These are phyloP conservation scores for Ophioderma brevispina DNA, from an alignment of 35 echinoderm and acorn worm genomes.

Conservation along the genomic window DNA sequence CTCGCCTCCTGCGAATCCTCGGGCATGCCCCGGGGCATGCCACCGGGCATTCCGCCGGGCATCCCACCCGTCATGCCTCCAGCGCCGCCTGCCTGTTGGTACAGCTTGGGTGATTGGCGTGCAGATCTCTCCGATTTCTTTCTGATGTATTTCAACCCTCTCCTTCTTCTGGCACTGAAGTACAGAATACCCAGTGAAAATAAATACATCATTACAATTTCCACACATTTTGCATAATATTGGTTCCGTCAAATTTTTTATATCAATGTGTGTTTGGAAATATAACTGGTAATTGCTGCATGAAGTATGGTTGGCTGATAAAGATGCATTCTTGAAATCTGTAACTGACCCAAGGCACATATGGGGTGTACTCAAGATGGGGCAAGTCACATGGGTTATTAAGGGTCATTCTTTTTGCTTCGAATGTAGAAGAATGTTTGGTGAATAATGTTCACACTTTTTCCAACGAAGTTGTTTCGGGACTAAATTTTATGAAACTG, in stretches of 20 bases:
- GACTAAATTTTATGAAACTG: too few species aligned
- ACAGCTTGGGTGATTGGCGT: constrained; percentile 57
- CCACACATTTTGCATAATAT: background rate
- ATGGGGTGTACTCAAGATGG: too few species aligned
- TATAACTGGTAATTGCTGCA: too few species aligned
- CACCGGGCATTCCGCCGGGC: constrained; percentile 11
- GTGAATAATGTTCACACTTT: too few species aligned
- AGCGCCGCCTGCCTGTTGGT: constrained; percentile 55
- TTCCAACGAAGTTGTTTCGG: too few species aligned
- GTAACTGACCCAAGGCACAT: too few species aligned
- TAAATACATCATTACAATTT: background rate
- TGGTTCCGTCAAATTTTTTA: background rate
- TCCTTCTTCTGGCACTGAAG: constrained; percentile 51
- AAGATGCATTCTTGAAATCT: background rate
- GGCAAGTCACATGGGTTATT: too few species aligned
- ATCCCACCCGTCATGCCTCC: constrained; percentile 39
- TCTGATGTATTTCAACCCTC: constrained; percentile 55
- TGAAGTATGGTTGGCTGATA: background rate
- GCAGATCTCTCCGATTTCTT: constrained; percentile 55
- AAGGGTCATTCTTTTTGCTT: too few species aligned
- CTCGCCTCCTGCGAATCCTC: constrained; percentile 25
- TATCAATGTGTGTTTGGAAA: background rate
- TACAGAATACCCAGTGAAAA: background rate
- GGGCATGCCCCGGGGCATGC: constrained; percentile 43
- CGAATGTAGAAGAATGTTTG: too few species aligned